Evolutionary conservation across 2,888 invertebrate species (phyloP).

Genomic region (Saturnia pavonia): DNA sequence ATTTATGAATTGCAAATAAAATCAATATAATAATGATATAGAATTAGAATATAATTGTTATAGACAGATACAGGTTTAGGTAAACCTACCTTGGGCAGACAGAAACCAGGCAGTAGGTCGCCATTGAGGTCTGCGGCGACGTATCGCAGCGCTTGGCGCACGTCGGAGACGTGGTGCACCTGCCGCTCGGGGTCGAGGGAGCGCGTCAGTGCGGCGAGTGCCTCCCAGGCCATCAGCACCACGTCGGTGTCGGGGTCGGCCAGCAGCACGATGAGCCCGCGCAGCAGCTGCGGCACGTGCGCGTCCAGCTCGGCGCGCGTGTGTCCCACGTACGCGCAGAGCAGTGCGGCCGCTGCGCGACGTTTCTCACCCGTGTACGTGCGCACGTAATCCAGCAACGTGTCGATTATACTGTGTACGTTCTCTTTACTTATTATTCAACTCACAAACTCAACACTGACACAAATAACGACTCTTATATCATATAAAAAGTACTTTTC

Average conservation of each 20-base stretch:
- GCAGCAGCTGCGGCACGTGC: constrained; percentile 93
- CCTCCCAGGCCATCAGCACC: constrained; percentile 92
- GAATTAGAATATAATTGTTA: too few relatives aligned
- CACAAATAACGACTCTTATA: too few relatives aligned
- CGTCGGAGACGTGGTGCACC: constrained; percentile 92
- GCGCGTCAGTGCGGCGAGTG: constrained; percentile 93
- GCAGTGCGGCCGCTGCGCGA: constrained; percentile 91
- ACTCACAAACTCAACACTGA: too few relatives aligned
- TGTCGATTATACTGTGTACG: constrained; percentile 51
- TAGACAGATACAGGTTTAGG: too few relatives aligned
- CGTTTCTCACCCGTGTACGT: constrained; percentile 78
- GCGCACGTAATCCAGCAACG: constrained; percentile 46
- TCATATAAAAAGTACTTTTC: too few relatives aligned
- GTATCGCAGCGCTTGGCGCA: constrained; percentile 95
- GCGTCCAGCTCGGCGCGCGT: constrained; percentile 93
- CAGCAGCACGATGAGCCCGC: constrained; percentile 93
- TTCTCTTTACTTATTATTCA: too few relatives aligned
- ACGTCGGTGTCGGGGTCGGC: constrained; percentile 90
- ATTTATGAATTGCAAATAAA: too few relatives aligned
- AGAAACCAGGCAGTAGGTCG: constrained; percentile 94
- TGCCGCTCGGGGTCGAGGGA: constrained; percentile 92
- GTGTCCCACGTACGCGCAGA: constrained; percentile 95
- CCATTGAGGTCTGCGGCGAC: constrained; percentile 93
- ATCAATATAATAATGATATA: too few relatives aligned
- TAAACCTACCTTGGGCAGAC: constrained; percentile 89